Percentiles rank a stretch among this genome's conserved stretches.
Conservation (phyloP, 64 coral and sea anemone species). For the Dendronephthya gigantea region DNA sequence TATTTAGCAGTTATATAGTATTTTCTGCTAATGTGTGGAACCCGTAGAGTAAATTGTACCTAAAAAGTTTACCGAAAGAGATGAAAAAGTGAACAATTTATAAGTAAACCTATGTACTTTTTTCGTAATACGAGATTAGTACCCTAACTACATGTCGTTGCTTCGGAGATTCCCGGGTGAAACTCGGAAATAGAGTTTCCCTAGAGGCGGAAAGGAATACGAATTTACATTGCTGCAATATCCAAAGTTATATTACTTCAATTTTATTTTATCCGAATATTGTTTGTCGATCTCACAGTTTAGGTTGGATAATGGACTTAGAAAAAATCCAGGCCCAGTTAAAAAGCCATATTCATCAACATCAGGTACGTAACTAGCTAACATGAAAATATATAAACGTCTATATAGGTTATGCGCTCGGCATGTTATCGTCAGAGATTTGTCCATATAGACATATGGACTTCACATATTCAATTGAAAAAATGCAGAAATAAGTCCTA, state of each 20-base stretch:
- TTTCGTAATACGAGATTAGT: not conserved
- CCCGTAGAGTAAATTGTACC: no score
- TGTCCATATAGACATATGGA: not conserved
- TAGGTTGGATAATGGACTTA: not conserved
- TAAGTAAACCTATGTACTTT: no score
- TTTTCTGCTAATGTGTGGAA: no score
- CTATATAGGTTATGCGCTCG: no score
- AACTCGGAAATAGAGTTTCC: not conserved
- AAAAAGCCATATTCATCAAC: not conserved
- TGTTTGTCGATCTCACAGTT: not conserved
- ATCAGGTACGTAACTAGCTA: not conserved
- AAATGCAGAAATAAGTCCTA: not conserved
- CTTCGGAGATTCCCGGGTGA: not conserved
- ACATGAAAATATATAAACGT: no score
- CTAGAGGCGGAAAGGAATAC: not conserved
- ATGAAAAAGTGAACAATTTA: no score
- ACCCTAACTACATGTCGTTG: not conserved
- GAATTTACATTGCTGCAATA: not conserved
- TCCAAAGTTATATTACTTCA: not conserved
- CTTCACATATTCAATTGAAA: not conserved
- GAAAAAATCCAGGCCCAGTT: not conserved
- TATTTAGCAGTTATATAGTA: no score
- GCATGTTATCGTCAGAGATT: no score
- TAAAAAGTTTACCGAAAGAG: no score
- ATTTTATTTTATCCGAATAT: not conserved